Base-by-base conservation (phyloP, 2,113 vertebrate species). In the Xerus inauris region DNA sequence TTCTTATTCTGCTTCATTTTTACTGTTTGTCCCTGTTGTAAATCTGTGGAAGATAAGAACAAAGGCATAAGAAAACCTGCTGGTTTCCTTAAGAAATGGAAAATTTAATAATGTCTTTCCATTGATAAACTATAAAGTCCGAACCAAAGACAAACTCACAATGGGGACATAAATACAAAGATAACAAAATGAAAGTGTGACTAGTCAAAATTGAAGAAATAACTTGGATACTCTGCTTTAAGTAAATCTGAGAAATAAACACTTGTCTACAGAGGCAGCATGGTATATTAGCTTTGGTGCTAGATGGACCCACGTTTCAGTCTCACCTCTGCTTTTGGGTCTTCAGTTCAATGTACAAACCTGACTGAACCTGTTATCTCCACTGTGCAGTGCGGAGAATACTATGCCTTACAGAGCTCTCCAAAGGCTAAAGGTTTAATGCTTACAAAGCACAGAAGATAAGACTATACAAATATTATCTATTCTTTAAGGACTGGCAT, bases 101-200 rank as follows among this genome's bases (percentile, higher is more conserved):
- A 38, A 72, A 79, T 67, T 64, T 95, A 54, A 85, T 10, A 80
- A n/a, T 32, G 26, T 26, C 86, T 91, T 71, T 71, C 73, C 32
- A 47, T 26, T n/a, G 65, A 62, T 87, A 85, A 95, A 87, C 94
- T n/a, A 32, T 59, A 79, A 94, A 85, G 54, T 79, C 75, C 92
- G 40, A 73, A 87, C 82, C 30, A 91, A 91, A 81, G 40, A 92
- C 40, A 82, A 92, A 91, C 38, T 95, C 35, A 90, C 38, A 94
- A 72, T 1, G 85, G 9, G 40, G 3, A 95, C 62, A 8, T 30
- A 80, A 89, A 85, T 42, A 76, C 20, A 93, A 94, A 93, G 35
- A 51, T 38, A 42, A 95, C 0, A 91, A 12, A 24, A 73, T 77
- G 45, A 73, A 82, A 47, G 24, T n/a, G 5, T 32, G 16, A 77